Base-by-base conservation (phyloP, 2,113 vertebrate genomes). In the Calyptomena viridis region DNA sequence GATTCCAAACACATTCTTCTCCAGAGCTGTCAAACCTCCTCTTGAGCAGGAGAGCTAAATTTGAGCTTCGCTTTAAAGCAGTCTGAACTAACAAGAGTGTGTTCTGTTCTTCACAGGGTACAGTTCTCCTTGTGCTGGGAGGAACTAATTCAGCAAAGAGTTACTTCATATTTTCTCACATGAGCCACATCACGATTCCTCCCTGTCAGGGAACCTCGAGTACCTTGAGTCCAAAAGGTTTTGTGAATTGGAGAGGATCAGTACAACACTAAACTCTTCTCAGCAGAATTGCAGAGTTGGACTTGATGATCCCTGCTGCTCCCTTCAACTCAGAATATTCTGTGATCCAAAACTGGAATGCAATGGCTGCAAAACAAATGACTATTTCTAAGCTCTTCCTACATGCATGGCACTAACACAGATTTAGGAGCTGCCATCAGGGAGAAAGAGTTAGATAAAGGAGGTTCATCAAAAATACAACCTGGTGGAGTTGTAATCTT, bases 341-440 rank as follows among this genome's bases (percentile, higher is more conserved):
- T 22, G 21, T 15, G 46, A 47, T 47, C 46, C 46, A 8, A 47
- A 47, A 22, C 46, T 47, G 17, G n/a, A 64, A 59, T 10, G 42
- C 23, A 62, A 35, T 8, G 4, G 30, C 30, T 1, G 2, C 30
- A 60, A 47, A 11, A 40, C 22, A 87, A 73, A 42, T 5, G 1
- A 19, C 16, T 80, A 4, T 2, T 74, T 66, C 35, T 12, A 46
- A 60, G 35, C 33, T 55, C 62, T 72, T 33, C 50, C 49, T 24
- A 27, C 23, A n/a, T 0, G 14, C 27, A 67, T 4, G 10, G 59
- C 66, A 42, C 6, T 44, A 49, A 20, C 33, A 11, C 0, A 0
- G 14, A n/a, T 46, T 71, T 59, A 39, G 50, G 67, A 71, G 39
- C 52, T 50, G 35, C 9, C 46, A 21, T 16, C 37, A 21, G 14